A percentile compares a stretch with the other conserved stretches of the same genome.
These are phyloP conservation scores for Aplysia californica DNA, from an alignment of 1,140 invertebrate genomes.

Conservation along the genomic window DNA sequence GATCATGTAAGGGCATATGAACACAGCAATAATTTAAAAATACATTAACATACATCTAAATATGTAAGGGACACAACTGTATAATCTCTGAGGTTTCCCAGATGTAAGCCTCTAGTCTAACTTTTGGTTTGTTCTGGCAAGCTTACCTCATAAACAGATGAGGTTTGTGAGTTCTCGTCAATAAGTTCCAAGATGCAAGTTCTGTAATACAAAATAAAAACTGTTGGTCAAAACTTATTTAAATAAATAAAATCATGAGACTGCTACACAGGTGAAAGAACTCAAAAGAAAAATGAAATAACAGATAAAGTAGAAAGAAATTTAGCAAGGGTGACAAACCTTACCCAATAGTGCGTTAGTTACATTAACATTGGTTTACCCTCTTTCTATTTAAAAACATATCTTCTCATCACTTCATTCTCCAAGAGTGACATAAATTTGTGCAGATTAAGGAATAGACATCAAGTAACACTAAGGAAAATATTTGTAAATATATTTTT, in stretches of 20 bases:
- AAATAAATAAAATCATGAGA: background rate
- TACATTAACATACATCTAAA: background rate
- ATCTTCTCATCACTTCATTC: too few relatives aligned
- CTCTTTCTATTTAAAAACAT: background rate
- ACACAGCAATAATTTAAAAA: background rate
- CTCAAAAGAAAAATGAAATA: background rate
- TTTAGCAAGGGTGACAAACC: background rate
- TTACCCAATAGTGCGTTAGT: background rate
- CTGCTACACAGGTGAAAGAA: background rate
- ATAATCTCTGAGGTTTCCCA: background rate
- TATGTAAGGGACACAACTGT: background rate
- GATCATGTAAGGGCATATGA: background rate
- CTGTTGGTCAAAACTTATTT: background rate
- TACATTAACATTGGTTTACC: background rate
- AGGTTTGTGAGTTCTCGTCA: slow-evolving; percentile 55
- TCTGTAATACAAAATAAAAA: slow-evolving; percentile 41
- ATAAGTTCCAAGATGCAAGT: slow-evolving; percentile 58
- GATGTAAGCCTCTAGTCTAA: background rate
- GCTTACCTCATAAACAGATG: slow-evolving; percentile 57
- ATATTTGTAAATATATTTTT: background rate
- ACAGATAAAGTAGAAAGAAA: background rate
- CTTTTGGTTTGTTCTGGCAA: background rate
- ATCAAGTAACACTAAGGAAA: too few relatives aligned
- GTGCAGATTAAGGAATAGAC: too few relatives aligned
- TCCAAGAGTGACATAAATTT: too few relatives aligned